Evolutionary conservation across 2,888 invertebrate species (phyloP).

Genomic region (Eilema caniola): DNA sequence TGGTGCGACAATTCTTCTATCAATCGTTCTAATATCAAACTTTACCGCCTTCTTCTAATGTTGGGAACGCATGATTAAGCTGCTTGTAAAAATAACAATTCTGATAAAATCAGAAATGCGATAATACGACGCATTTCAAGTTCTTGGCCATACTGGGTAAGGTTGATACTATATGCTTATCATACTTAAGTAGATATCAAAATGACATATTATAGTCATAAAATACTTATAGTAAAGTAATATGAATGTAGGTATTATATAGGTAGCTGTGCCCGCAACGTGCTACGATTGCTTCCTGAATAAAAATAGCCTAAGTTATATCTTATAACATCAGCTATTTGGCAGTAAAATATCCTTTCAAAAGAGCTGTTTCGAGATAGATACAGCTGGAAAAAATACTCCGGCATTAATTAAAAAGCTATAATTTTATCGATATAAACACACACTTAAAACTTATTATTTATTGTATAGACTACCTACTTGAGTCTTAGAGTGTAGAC

Average conservation of each 20-base stretch:
- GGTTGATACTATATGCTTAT: slow-evolving; percentile 14
- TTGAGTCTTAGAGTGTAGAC: too few species aligned
- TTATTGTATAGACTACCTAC: too few species aligned
- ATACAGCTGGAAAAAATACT: neutral
- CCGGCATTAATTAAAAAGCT: too few species aligned
- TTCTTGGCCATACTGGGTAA: slow-evolving; percentile 5
- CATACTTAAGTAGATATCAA: slow-evolving; percentile 6
- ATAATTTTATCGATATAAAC: too few species aligned
- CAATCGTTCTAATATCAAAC: too few species aligned
- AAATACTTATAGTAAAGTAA: slow-evolving; percentile 12
- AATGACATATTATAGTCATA: slow-evolving; percentile 22
- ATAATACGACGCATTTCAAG: slow-evolving; percentile 10
- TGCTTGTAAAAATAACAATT: too few species aligned
- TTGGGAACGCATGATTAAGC: too few species aligned
- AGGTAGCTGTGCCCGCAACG: neutral
- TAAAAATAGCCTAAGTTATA: neutral
- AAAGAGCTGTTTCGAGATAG: neutral
- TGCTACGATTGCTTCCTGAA: neutral
- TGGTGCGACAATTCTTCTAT: too few species aligned
- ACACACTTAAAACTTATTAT: too few species aligned
- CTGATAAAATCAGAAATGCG: neutral
- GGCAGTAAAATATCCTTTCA: neutral
- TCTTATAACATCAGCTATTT: too few species aligned
- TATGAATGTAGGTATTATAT: neutral
- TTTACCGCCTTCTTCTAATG: too few species aligned